These are phyloP conservation scores for Prunella fulvescens DNA, from an alignment of 2,113 vertebrate species.

Conservation along the genomic window DNA sequence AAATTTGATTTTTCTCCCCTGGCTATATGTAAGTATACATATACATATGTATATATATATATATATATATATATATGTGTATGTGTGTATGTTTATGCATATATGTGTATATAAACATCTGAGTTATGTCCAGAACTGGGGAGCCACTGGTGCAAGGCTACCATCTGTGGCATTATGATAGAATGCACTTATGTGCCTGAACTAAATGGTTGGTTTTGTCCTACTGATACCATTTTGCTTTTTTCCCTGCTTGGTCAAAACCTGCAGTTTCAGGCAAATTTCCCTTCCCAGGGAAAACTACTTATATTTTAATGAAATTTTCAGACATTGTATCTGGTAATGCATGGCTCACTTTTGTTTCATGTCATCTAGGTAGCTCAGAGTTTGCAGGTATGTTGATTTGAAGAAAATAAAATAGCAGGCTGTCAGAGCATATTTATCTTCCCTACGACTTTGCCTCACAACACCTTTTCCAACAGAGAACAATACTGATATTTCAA, in stretches of 20 bases:
- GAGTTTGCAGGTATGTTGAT: neutral
- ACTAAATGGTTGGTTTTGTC: neutral
- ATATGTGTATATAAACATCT: neutral
- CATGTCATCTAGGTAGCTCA: neutral
- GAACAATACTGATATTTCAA: neutral
- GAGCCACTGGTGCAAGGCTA: neutral
- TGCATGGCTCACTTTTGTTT: neutral
- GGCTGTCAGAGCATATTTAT: neutral
- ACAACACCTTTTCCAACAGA: neutral
- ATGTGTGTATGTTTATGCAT: neutral
- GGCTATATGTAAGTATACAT: neutral
- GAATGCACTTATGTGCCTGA: neutral
- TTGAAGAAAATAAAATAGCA: neutral
- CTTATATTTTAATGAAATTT: neutral
- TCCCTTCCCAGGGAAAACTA: neutral
- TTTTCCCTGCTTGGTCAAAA: neutral
- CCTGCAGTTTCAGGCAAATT: neutral
- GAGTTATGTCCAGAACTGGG: neutral
- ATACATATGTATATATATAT: neutral
- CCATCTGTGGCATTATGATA: neutral
- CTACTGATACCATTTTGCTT: neutral
- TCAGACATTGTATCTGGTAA: neutral
- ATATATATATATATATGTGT: accelerated
- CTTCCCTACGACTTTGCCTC: neutral
- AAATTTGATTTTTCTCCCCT: neutral